Evolutionary conservation across 2,888 invertebrate genomes (phyloP).

Genomic region (Zootermopsis nevadensis): DNA sequence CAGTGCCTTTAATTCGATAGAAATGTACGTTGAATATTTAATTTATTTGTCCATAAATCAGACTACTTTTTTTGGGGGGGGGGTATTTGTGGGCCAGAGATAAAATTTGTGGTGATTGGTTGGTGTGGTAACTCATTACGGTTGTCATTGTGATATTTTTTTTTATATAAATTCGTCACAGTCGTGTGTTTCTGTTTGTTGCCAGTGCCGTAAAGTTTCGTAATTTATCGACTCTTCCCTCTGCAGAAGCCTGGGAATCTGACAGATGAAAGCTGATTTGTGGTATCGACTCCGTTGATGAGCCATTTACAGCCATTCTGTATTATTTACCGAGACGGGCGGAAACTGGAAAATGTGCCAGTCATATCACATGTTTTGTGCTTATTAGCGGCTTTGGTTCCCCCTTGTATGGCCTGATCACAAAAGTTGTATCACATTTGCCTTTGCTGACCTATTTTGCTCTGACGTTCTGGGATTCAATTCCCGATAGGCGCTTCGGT

Average conservation of each 20-base stretch:
- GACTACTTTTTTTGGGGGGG: background rate
- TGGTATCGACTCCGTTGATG: background rate
- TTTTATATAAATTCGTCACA: background rate
- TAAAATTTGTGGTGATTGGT: background rate
- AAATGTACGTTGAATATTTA: background rate
- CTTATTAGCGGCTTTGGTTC: slow-evolving; percentile 7
- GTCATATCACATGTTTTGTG: slow-evolving; percentile 15
- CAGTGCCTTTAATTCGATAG: too few relatives aligned
- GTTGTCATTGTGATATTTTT: background rate
- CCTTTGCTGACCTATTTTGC: too few relatives aligned
- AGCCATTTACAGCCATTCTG: slow-evolving; percentile 17
- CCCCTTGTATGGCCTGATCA: background rate
- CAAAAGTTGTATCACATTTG: too few relatives aligned
- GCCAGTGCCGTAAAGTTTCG: background rate
- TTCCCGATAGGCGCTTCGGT: too few relatives aligned
- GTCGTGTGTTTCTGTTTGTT: background rate
- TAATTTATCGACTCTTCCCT: background rate
- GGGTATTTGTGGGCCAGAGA: background rate
- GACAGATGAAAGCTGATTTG: background rate
- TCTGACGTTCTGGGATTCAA: too few relatives aligned
- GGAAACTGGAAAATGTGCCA: background rate
- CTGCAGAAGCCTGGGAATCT: background rate
- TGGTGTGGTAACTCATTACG: background rate
- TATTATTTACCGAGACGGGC: slow-evolving; percentile 1
- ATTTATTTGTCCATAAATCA: background rate